These are phyloP conservation scores for Octopus bimaculoides DNA, from an alignment of 1,140 invertebrate genomes.

Conservation along the genomic window DNA sequence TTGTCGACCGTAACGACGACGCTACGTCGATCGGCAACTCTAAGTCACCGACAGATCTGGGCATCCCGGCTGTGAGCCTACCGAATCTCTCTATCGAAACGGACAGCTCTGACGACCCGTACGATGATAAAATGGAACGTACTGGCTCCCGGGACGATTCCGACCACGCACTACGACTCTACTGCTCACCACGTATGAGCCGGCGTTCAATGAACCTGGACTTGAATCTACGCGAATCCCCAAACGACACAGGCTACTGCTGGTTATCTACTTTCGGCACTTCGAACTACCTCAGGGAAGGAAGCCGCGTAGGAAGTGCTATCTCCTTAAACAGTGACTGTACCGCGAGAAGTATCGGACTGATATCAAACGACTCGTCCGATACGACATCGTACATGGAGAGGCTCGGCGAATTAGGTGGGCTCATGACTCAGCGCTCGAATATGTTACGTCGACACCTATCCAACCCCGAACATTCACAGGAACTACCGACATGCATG, in stretches of 20 bases:
- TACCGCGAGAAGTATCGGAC: conserved; percentile 27
- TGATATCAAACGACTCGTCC: conserved; percentile 30
- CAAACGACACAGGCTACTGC: not conserved
- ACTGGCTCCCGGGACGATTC: not conserved
- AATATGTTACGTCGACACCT: not conserved
- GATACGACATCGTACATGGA: conserved; percentile 6
- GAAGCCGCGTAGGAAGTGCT: conserved; percentile 24
- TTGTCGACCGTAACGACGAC: conserved; percentile 8
- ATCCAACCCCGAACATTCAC: conserved; percentile 5
- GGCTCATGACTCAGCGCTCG: not conserved
- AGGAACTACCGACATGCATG: not conserved
- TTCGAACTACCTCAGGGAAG: conserved; percentile 26
- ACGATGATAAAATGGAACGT: not conserved
- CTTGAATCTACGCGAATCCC: not conserved
- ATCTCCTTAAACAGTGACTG: conserved; percentile 29
- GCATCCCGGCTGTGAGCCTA: conserved; percentile 25
- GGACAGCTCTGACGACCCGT: not conserved
- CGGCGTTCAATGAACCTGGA: conserved; percentile 9
- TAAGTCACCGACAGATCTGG: conserved; percentile 15
- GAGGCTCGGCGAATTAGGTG: not conserved
- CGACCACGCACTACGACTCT: conserved; percentile 26
- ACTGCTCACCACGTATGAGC: conserved; percentile 27
- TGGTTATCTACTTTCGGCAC: conserved; percentile 29
- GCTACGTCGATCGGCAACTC: not conserved
- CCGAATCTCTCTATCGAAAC: conserved; percentile 23